A percentile compares a stretch with the other conserved stretches of the same genome.
These are phyloP conservation scores for Parambassis ranga DNA, from an alignment of 2,797 vertebrate genomes.

Conservation along the genomic window DNA sequence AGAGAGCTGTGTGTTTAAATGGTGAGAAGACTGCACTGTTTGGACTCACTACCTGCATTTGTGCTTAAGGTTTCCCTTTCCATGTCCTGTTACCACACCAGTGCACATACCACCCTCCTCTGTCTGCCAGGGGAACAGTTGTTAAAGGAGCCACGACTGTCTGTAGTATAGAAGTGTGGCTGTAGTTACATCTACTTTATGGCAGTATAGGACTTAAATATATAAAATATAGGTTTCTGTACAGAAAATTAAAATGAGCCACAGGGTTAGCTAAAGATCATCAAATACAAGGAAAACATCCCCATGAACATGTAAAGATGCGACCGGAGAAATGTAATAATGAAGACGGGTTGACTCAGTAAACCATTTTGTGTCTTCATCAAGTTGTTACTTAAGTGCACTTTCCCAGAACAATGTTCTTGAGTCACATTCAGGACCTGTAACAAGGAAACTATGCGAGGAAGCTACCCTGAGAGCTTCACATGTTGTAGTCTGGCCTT, in stretches of 20 bases:
- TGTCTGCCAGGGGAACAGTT: constrained; percentile 10
- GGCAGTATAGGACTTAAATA: too few relatives aligned
- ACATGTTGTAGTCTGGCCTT: constrained; percentile 2
- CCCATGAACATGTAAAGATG: too few relatives aligned
- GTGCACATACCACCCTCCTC: constrained; percentile 33
- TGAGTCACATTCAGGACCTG: background rate
- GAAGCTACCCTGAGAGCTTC: constrained; percentile 21
- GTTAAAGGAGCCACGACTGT: constrained; percentile 3
- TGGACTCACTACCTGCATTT: constrained; percentile 68
- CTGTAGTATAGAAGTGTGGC: too few relatives aligned
- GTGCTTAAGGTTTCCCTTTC: constrained; percentile 61
- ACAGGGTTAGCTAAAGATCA: too few relatives aligned
- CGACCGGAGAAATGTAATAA: too few relatives aligned
- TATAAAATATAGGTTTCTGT: too few relatives aligned
- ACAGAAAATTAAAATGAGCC: too few relatives aligned
- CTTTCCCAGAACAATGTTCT: constrained; percentile 4
- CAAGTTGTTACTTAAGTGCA: background rate
- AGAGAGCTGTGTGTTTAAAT: constrained; percentile 48
- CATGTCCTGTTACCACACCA: constrained; percentile 56
- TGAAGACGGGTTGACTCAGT: too few relatives aligned
- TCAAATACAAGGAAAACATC: too few relatives aligned
- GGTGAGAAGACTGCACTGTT: constrained; percentile 66
- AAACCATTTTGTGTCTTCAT: background rate
- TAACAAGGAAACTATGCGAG: constrained; percentile 30
- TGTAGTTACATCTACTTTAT: too few relatives aligned